Conservation (phyloP, 2,797 vertebrate genomes). For the Hippoglossus hippoglossus region DNA sequence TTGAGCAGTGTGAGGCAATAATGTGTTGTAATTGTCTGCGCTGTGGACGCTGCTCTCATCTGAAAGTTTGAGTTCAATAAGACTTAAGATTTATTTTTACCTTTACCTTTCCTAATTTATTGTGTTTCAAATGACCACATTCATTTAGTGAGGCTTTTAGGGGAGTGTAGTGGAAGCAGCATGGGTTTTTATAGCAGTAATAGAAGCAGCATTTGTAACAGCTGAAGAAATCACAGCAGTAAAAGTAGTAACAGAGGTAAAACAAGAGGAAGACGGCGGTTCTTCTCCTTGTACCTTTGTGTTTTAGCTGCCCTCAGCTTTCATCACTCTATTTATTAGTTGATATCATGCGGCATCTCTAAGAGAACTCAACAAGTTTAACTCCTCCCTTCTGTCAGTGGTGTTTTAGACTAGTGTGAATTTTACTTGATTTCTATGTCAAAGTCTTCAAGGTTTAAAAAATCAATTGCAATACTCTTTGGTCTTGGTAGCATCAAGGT, state of each 20-base stretch:
- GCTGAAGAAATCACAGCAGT: neutral
- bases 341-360: no score
- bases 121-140: neutral
- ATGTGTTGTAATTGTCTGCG: slow-evolving; percentile 46
- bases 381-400: slow-evolving; percentile 1
- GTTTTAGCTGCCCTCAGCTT: neutral
- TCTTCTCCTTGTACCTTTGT: slow-evolving; percentile 9
- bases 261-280: neutral
- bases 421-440: no score
- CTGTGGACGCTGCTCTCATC: slow-evolving; percentile 6
- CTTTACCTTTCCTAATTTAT: neutral
- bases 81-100: no score
- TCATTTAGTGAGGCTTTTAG: neutral
- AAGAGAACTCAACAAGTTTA: no score
- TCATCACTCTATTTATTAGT: neutral
- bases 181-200: neutral
- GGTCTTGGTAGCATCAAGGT: no score
- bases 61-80: slow-evolving; percentile 5
- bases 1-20: slow-evolving; percentile 46
- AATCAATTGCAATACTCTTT: no score
- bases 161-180: neutral
- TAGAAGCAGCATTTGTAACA: neutral
- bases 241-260: neutral
- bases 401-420: no score
- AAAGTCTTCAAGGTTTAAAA: no score